phyloP scores from a whole-genome alignment of 2,888 invertebrate genomes.

The Tetragonisca angustula region DNA sequence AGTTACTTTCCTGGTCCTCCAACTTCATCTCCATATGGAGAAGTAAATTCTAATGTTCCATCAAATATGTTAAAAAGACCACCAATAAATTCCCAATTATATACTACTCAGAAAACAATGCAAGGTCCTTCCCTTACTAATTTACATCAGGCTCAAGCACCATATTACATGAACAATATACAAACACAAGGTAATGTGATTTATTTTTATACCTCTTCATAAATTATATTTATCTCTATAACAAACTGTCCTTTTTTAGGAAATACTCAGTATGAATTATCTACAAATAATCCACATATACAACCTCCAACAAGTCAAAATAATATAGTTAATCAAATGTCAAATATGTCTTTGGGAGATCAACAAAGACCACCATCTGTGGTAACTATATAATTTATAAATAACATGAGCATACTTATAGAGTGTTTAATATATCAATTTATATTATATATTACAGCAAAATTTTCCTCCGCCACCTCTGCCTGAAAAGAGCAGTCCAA shows the following conservation, averaged over 20 bases:
- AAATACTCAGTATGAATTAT: slow-evolving; percentile 71
- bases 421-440: slow-evolving; percentile 1
- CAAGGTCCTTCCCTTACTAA: slow-evolving; percentile 72
- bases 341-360: slow-evolving; percentile 74
- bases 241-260: slow-evolving; percentile 24
- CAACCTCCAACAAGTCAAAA: slow-evolving; percentile 71
- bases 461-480: slow-evolving; percentile 65
- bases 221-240: background rate
- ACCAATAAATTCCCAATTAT: slow-evolving; percentile 61
- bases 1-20: slow-evolving; percentile 69
- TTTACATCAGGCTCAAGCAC: slow-evolving; percentile 69
- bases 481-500: slow-evolving; percentile 68
- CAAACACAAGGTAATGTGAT: slow-evolving; percentile 52
- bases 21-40: slow-evolving; percentile 70
- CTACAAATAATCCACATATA: slow-evolving; percentile 69
- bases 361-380: slow-evolving; percentile 71
- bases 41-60: slow-evolving; percentile 73
- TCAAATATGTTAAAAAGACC: slow-evolving; percentile 69
- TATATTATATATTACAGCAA: slow-evolving; percentile 57
- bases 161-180: slow-evolving; percentile 75
- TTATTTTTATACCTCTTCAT: background rate
- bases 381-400: slow-evolving; percentile 53
- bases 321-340: slow-evolving; percentile 77
- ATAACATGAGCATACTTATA: slow-evolving; percentile 1
- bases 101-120: slow-evolving; percentile 70